Evolutionary conservation across 2,888 invertebrate genomes (phyloP), one percentile per base, ranked within the genome.

Genomic region (Cynaeus angustus): DNA sequence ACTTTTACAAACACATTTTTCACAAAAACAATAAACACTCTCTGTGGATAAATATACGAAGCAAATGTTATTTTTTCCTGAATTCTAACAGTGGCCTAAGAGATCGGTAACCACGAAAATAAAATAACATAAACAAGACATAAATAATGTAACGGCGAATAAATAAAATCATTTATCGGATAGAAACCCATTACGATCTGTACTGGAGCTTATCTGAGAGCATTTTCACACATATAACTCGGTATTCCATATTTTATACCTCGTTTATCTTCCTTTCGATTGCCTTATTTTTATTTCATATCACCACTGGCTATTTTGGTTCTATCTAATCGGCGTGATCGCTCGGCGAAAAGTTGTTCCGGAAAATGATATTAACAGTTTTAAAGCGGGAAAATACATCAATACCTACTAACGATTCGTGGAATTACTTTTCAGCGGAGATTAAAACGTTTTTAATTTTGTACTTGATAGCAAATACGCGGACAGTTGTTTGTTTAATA

Each of bases 161-260:
- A 37, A 61, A 53, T 64, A 53, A 14, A 64, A 64, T 64, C 52
- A 64, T 53, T 64, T 64, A 53, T 64, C 64, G 64, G 38, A 10
- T 53, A 64, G 52, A 53, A 64, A 50, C 43, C 64, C 33, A 64
- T 64, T 64, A 53, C 41, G 26, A 43, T 43, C 53, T 43, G 52
- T 30, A 26, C 43, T 53, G 26, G 28, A 53, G 53, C 64, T 64
- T 52, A 64, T 52, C 52, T 64, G 64, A 52, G 43, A 43, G 50
- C 48, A 50, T 62, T 53, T 64, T 64, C 52, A 64, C 53, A 52
- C 64, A 53, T 64, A 64, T 16, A 41, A 30, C 53, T 53, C 30
- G 43, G 9, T 64, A 64, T 64, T 53, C 53, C 53, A 52, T 64
- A 64, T 53, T 64, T 64, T 64, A 64, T 64, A 43, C 61, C 61